Base-by-base conservation (phyloP, 2,888 invertebrate genomes). In the Boloria selene region DNA sequence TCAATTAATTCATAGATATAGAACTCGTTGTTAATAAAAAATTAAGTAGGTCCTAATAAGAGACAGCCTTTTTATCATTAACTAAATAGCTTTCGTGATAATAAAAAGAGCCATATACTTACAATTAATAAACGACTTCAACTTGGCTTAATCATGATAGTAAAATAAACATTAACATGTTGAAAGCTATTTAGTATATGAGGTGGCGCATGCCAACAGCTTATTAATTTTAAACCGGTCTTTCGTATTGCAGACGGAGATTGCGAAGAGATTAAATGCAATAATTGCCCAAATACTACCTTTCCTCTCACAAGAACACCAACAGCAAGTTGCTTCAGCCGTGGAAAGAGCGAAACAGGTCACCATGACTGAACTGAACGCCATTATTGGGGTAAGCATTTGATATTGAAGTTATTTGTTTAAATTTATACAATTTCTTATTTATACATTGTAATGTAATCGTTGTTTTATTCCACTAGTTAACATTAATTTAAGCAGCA, bases 321-420 rank as follows among this genome's bases (percentile, higher is more conserved):
- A 98, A 87, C 97, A 97, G 92, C 97, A 97, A 93, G 98, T 98
- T 73, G 97, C 97, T 53, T 95, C 96, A 70, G 98, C 98, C 10
- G 97, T 98, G 72, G 98, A 98, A 87, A 92, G 98, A 80, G 98
- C 98, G 79, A 98, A 98, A 91, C 97, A 98, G 93, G 97, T 98
- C 84, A 97, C 97, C 79, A 97, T 98, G 97, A 96, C 97, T 71
- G 98, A 98, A 91, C 94, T 98, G 74, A 98, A 98, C 88, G 96
- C 97, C 76, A 97, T 98, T 82, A 97, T 98, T 84, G 97, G 97
- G 95, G 98, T 98, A 93, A 95, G 96, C 93, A 18, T 49, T 22
- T 10, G 1, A 49, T 5, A 38, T 26, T 49, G 31, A 31, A 31
- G 31, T 31, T 6, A 31, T 31, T 31, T 31, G 6, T 31, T 31